These are phyloP conservation scores for Eidolon helvum DNA, from an alignment of 2,113 vertebrate species.

Conservation along the genomic window DNA sequence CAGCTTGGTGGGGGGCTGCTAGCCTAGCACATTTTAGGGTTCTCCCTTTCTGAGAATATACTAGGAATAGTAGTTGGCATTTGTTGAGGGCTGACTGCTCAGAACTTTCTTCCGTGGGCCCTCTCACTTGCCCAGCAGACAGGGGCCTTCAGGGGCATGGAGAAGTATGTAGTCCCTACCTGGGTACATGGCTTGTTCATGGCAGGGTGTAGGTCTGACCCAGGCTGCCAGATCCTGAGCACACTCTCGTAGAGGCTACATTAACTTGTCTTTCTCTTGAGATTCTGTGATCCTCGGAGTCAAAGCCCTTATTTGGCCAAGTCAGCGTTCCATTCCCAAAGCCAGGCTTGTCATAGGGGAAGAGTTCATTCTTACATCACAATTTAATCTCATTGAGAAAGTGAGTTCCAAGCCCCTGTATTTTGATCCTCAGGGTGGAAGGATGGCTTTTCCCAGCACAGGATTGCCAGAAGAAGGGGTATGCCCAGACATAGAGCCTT, in stretches of 20 bases:
- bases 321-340: background rate
- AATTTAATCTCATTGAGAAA: background rate
- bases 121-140: background rate
- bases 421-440: background rate
- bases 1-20: background rate
- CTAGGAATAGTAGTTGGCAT: fast-evolving
- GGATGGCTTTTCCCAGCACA: background rate
- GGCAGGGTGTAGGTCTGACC: background rate
- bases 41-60: background rate
- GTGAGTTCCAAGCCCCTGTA: background rate
- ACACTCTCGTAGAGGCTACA: fast-evolving
- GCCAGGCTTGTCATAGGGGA: background rate
- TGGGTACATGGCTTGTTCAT: fast-evolving
- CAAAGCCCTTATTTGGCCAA: background rate
- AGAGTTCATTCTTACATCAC: background rate
- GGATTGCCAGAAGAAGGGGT: background rate
- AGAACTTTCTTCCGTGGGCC: background rate
- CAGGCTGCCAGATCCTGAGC: background rate
- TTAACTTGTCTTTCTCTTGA: background rate
- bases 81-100: background rate
- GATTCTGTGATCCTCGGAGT: background rate
- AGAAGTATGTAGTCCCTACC: fast-evolving
- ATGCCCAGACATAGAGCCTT: background rate
- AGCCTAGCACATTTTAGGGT: too few relatives aligned
- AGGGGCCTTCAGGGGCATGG: fast-evolving